Evolutionary conservation across 2,113 vertebrate species (phyloP).

Genomic region (Dromas ardeola): DNA sequence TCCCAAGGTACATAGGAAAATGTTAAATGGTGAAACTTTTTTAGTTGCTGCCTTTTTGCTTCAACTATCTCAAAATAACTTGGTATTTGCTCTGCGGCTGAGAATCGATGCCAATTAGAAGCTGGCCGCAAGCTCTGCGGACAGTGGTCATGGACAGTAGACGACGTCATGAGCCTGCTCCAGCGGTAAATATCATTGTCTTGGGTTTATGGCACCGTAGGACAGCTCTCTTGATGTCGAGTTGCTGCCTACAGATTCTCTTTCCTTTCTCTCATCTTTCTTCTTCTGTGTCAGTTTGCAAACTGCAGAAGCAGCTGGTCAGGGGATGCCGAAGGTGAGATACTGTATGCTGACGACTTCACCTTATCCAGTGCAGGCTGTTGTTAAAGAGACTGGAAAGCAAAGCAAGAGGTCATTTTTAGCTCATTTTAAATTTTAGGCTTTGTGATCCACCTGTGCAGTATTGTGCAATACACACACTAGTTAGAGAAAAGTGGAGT

Average conservation of each 20-base stretch:
- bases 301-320: neutral
- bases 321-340: neutral
- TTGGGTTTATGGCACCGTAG: neutral
- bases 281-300: neutral
- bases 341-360: neutral
- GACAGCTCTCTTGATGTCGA: neutral
- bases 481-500: neutral
- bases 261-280: neutral
- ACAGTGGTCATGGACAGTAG: neutral
- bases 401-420: neutral
- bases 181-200: neutral
- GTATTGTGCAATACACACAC: fast-evolving
- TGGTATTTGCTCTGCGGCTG: neutral
- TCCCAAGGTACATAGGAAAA: neutral
- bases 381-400: neutral
- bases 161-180: neutral
- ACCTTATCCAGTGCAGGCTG: neutral
- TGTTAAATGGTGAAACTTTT: neutral
- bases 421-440: neutral
- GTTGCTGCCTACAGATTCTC: neutral
- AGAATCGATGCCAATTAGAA: neutral
- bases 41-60: neutral
- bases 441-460: neutral
- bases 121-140: neutral
- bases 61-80: neutral